Percentiles rank a stretch among this genome's conserved stretches.
phyloP scores from a whole-genome alignment of 2,113 vertebrate genomes.

The Tursiops truncatus region DNA sequence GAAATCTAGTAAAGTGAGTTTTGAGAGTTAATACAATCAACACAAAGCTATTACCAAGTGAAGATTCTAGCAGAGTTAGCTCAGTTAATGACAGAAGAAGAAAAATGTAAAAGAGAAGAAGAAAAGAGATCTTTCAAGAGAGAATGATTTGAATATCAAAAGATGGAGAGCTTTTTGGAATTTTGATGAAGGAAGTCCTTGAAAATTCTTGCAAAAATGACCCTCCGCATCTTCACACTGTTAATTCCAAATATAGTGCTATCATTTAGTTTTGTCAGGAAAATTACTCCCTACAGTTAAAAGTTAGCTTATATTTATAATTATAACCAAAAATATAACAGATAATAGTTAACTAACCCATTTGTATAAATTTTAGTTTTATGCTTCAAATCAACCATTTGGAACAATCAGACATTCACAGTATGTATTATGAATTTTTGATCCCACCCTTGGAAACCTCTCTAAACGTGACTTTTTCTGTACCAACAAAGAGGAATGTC shows the following conservation, averaged over 20 bases:
- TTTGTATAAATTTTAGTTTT: not conserved
- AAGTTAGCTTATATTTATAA: not conserved
- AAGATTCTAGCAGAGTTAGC: not conserved
- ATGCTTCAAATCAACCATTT: not conserved
- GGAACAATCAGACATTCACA: not conserved
- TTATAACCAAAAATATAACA: not conserved
- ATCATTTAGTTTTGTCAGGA: not conserved
- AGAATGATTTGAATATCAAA: not conserved
- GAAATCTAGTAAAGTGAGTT: not conserved
- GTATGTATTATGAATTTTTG: not conserved
- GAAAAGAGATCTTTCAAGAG: not conserved
- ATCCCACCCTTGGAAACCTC: not conserved
- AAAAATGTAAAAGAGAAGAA: not conserved
- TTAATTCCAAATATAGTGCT: not conserved
- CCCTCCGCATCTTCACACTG: not conserved
- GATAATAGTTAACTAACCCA: not conserved
- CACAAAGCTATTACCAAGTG: not conserved
- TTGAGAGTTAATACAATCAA: not conserved
- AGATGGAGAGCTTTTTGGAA: not conserved
- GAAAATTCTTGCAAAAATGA: not conserved
- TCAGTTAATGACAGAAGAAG: not conserved
- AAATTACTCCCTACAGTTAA: not conserved
- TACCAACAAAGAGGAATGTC: not conserved
- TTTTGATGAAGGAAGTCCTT: not conserved
- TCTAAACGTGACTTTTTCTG: not conserved